Evolutionary conservation across 2,888 invertebrate genomes (phyloP), one percentile per base, ranked within the genome.

Genomic region (Laothoe populi): DNA sequence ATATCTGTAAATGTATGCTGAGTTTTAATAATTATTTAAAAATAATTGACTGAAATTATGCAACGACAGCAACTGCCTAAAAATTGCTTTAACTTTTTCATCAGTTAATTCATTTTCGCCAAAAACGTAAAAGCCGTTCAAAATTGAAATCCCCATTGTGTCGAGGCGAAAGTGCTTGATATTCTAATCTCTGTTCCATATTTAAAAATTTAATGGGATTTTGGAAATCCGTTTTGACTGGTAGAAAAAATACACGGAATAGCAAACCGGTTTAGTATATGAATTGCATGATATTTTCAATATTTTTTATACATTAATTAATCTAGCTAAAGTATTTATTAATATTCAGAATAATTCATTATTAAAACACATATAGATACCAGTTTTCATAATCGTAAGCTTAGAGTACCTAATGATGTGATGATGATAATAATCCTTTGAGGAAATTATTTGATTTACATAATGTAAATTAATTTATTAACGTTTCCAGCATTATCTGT

Each of bases 181-280:
- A 49, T 48, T 60, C 42, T 38, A 58, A 58, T 21, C 13, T 24
- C 10, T 40, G 10, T 21, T 46, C 23, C 23, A 26, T 46, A 46
- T 42, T 42, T 42, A 42, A 40, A 59, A 42, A 42, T 40, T n/a
- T n/a, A 42, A 44, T 13, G 11, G 24, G 24, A 4, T 49, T 49
- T 26, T 26, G 13, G 13, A n/a, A 24, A 49, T 48, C 48, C 16
- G 49, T 26, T 49, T 16, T 49, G 0, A 49, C 49, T 2, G n/a
- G 3, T 13, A 19, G 11, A 13, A 40, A 49, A 49, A 49, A 49
- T 8, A 49, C 1, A 49, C 16, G 24, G 16, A 24, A 26, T 7
- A 26, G 26, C 7, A n/a, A 24, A n/a, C 24, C n/a, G 26, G n/a
- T 26, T n/a, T 26, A 2, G 2, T 21, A 23, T 21, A 21, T 23